Evolutionary conservation across 1,140 invertebrate genomes (phyloP), one percentile per base, ranked within the genome.

Genomic region (Daktulosphaira vitifoliae): DNA sequence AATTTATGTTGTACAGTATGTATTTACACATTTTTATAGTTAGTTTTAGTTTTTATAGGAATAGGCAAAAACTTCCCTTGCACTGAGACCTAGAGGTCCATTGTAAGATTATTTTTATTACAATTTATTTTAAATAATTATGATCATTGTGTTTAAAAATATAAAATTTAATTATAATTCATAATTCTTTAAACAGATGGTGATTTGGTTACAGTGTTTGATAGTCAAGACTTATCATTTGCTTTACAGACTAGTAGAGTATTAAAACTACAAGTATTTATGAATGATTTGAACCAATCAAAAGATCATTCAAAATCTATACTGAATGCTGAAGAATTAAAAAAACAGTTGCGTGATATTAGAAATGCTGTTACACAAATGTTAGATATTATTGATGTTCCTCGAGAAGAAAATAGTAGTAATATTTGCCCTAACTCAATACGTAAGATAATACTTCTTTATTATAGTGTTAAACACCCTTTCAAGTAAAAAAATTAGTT

Each of bases 191-290:
- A 11, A 6, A 53, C 74, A 85, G 85, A 88, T 81, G 83, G 82
- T 65, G 86, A 88, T 74, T 73, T 87, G 51, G 83, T 88, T 66
- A 86, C 85, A 37, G 87, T 88, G 66, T 82, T 84, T 76, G 85
- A 88, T 75, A 84, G 82, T 71, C 82, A 83, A 8, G 86, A 88
- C 73, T 73, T 88, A 46, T 80, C 81, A 11, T 86, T 85, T 79
- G 86, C 85, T 54, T 84, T 88, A 66, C 83, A 86, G 71, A 85
- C 83, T 69, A 84, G 81, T 70, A 76, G 84, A 44, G 81, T 86
- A 68, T 73, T 88, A 48, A 85, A 84, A 73, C 75, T 87, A 67
- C 78, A 87, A 62, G 77, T 85, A 73, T 73, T 79, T 67, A 73
- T 75, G 67, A 73, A 72, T 65, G 71, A 73, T 51, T 39, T 52